These are phyloP conservation scores for Ramphastos sulfuratus DNA, from an alignment of 2,113 vertebrate species.

Conservation along the genomic window DNA sequence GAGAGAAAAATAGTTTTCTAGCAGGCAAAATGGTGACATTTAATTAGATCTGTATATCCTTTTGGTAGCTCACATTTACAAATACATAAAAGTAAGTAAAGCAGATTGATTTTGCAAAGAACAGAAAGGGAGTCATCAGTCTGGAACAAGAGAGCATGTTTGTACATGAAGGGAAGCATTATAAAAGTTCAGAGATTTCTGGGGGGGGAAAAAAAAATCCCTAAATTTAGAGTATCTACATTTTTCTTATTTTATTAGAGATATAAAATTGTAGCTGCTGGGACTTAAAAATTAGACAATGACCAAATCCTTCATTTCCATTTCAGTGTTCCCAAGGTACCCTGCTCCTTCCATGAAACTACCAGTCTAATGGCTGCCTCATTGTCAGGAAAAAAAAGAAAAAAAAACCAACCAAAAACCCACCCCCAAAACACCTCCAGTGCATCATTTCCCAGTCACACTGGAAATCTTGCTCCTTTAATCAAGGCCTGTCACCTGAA, in stretches of 20 bases:
- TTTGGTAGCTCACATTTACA: neutral
- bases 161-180: neutral
- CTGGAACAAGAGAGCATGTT: neutral
- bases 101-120: neutral
- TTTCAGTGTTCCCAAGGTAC: neutral
- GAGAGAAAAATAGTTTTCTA: neutral
- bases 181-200: neutral
- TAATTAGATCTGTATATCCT: neutral
- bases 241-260: neutral
- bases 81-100: neutral
- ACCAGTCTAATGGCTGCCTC: neutral
- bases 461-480: neutral
- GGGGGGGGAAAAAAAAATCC: fast-evolving
- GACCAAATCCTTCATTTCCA: neutral
- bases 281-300: neutral
- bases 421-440: neutral
- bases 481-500: neutral
- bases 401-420: no score
- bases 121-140: neutral
- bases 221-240: neutral
- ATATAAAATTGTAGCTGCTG: neutral
- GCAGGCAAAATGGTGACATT: neutral
- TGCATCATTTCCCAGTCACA: neutral
- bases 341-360: neutral
- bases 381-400: neutral